Conservation (phyloP, 1,140 invertebrate genomes). For the Oscheius sp. region DNA sequence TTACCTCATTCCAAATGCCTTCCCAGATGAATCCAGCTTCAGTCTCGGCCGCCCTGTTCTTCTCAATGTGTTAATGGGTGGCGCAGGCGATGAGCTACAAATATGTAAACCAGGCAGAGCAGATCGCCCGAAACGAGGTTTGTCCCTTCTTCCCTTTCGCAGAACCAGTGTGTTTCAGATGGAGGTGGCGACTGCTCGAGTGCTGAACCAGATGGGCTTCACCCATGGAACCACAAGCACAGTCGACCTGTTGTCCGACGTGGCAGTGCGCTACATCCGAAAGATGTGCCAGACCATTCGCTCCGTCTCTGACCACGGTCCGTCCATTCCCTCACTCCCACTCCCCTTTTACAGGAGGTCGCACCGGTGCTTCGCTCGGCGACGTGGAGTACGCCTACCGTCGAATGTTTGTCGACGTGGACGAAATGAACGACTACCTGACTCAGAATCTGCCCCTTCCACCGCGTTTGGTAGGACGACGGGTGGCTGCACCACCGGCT, state of each 20-base stretch:
- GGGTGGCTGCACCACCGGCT: too few relatives aligned
- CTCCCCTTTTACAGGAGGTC: not conserved
- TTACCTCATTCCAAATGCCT: too few relatives aligned
- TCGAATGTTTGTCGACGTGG: not conserved
- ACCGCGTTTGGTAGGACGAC: not conserved
- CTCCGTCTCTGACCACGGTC: not conserved
- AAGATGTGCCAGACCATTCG: not conserved
- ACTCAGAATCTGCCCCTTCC: not conserved
- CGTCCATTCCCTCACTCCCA: not conserved
- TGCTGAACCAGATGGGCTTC: not conserved
- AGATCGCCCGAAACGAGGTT: too few relatives aligned
- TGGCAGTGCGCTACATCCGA: not conserved
- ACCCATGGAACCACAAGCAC: not conserved
- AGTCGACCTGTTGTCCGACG: not conserved
- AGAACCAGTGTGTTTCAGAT: not conserved
- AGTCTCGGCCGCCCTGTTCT: too few relatives aligned
- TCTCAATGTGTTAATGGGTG: too few relatives aligned
- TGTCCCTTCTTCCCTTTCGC: too few relatives aligned
- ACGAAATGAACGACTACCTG: not conserved
- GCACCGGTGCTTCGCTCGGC: not conserved
- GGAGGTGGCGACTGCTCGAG: not conserved
- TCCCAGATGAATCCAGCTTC: too few relatives aligned
- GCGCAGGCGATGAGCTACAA: too few relatives aligned
- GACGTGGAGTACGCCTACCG: not conserved
- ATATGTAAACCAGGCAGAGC: too few relatives aligned